phyloP scores from a whole-genome alignment of 2,797 vertebrate species.

The Fringilla coelebs region DNA sequence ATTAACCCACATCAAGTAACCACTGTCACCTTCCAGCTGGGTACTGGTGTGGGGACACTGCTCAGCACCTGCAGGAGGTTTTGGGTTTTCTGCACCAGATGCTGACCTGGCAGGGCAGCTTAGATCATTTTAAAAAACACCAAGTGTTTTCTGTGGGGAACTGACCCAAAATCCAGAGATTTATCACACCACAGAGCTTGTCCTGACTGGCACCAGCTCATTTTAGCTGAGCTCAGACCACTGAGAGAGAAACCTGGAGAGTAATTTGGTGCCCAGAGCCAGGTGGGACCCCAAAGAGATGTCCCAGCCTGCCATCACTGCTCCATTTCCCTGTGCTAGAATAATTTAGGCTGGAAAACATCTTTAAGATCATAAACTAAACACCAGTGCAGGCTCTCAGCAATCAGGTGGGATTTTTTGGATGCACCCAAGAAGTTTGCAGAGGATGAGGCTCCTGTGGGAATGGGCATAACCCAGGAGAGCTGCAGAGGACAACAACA shows the following conservation, averaged over 20 bases:
- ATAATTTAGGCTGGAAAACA: not conserved
- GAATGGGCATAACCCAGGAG: not conserved
- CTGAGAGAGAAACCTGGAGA: not conserved
- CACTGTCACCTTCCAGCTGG: not conserved
- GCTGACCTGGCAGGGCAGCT: not conserved
- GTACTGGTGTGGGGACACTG: not conserved
- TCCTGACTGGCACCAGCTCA: not conserved
- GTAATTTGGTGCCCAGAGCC: not conserved
- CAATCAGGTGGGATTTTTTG: not conserved
- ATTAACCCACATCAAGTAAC: not conserved
- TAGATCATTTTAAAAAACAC: not conserved
- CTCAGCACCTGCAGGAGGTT: not conserved
- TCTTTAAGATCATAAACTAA: not conserved
- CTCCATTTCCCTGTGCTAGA: not conserved
- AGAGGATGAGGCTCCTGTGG: not conserved
- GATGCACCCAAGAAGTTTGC: not conserved
- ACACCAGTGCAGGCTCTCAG: not conserved
- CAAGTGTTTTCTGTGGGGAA: not conserved
- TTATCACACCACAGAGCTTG: not conserved
- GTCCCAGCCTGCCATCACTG: not conserved
- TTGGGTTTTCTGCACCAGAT: not conserved
- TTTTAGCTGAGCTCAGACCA: not conserved
- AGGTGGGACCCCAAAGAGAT: not conserved
- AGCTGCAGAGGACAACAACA: not conserved
- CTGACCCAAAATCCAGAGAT: not conserved